Percentiles rank a stretch among this genome's conserved stretches.
These are phyloP conservation scores for Sinocyclocheilus maitianheensis DNA, from an alignment of 2,113 vertebrate species.

Conservation along the genomic window DNA sequence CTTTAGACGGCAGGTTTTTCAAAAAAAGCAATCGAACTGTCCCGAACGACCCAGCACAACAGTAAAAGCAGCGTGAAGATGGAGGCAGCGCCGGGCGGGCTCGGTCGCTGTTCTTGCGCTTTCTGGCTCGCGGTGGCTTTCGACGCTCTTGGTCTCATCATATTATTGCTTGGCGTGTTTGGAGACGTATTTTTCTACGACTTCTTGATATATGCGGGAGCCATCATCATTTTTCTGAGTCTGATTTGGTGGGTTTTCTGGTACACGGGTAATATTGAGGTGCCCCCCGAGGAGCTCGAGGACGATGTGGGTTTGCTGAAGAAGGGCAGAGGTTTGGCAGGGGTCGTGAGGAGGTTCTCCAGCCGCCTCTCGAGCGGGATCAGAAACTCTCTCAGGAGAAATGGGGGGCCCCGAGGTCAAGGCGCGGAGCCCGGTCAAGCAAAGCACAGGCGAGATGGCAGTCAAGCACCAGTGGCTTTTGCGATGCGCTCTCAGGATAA, in stretches of 20 bases:
- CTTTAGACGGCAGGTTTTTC: not conserved
- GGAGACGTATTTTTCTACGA: conserved; percentile 74
- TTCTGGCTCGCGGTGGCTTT: conserved; percentile 84
- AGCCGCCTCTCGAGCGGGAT: conserved; percentile 58
- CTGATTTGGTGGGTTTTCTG: conserved; percentile 87
- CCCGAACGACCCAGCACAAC: not conserved
- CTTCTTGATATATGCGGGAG: conserved; percentile 81
- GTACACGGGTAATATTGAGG: conserved; percentile 84
- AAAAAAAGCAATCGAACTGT: not conserved
- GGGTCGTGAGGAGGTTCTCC: conserved; percentile 60
- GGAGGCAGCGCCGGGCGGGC: conserved; percentile 49
- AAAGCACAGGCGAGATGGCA: not conserved
- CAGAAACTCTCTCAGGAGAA: conserved; percentile 52
- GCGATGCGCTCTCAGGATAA: conserved; percentile 49
- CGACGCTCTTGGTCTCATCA: conserved; percentile 75
- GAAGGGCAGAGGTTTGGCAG: conserved; percentile 53
- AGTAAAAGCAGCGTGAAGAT: conserved; percentile 25
- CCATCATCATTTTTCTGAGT: conserved; percentile 81
- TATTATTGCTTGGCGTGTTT: conserved; percentile 80
- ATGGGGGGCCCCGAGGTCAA: conserved; percentile 46
- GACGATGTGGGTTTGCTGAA: conserved; percentile 67
- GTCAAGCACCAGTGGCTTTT: conserved; percentile 44
- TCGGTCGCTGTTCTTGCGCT: conserved; percentile 77
- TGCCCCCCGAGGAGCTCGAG: conserved; percentile 69
- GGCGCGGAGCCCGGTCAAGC: too few relatives aligned